A percentile compares a stretch with the other conserved stretches of the same genome.
Conservation (phyloP, 2,888 invertebrate species). For the Nineta flava region DNA sequence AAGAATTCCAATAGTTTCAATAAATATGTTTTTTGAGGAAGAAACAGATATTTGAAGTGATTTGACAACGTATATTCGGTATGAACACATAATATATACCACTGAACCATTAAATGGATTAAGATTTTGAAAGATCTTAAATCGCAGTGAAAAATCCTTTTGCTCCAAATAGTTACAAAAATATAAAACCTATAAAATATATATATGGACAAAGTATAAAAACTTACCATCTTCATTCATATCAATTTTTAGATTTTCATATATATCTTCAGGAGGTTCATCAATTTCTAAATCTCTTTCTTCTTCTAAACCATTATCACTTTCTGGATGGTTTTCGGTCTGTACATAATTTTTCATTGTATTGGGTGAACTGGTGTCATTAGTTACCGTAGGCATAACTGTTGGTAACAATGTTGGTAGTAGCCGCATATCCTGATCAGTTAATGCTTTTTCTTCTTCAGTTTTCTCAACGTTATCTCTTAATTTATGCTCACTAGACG, state of each 20-base stretch:
- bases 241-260: conserved; percentile 1
- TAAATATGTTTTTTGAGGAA: too few species aligned
- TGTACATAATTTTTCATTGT: neutral
- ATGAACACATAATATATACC: too few species aligned
- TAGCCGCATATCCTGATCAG: conserved; percentile 1
- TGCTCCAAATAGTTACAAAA: too few species aligned
- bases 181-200: neutral
- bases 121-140: too few species aligned
- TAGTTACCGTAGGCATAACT: neutral
- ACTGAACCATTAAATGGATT: too few species aligned
- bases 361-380: neutral
- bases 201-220: neutral
- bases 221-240: conserved; percentile 4
- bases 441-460: conserved; percentile 2
- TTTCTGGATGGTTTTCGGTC: conserved; percentile 8
- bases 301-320: conserved; percentile 38
- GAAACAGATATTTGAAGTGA: too few species aligned
- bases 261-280: conserved; percentile 20
- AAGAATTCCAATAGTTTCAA: too few species aligned
- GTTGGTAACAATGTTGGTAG: neutral
- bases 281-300: conserved; percentile 35
- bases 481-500: neutral
- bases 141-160: too few species aligned
- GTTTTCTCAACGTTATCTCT: neutral
- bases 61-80: too few species aligned